Evolutionary conservation across 2,797 vertebrate genomes (phyloP).

Genomic region (Alcedo atthis): DNA sequence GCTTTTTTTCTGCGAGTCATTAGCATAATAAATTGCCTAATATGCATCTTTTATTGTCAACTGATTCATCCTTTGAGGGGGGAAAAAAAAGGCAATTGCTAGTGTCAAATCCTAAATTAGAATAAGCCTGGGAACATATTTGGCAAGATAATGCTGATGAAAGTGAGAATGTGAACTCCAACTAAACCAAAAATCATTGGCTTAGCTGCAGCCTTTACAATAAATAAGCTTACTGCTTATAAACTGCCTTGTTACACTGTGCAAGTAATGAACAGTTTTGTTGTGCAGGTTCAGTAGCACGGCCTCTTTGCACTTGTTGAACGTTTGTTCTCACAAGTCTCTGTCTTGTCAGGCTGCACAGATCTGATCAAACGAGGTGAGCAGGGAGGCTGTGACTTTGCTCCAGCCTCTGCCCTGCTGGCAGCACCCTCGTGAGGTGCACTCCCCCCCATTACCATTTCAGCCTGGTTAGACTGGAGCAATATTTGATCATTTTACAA

Average conservation of each 20-base stretch:
- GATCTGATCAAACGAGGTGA: background rate
- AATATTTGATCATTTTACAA: background rate
- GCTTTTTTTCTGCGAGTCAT: slow-evolving; percentile 43
- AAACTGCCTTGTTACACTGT: background rate
- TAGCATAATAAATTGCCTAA: slow-evolving; percentile 63
- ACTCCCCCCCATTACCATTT: background rate
- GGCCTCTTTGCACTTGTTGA: background rate
- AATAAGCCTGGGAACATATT: slow-evolving; percentile 33
- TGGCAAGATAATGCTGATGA: slow-evolving; percentile 44
- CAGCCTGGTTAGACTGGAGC: background rate
- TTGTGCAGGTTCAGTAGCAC: background rate
- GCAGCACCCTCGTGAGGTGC: background rate
- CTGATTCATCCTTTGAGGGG: slow-evolving; percentile 47
- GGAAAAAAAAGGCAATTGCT: background rate
- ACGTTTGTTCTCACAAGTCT: background rate
- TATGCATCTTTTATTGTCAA: slow-evolving; percentile 27
- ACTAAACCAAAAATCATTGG: slow-evolving; percentile 16
- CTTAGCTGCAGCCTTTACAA: background rate
- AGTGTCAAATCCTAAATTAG: slow-evolving; percentile 59
- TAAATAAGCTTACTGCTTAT: slow-evolving; percentile 10
- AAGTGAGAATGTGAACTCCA: slow-evolving; percentile 25
- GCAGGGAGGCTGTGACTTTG: background rate
- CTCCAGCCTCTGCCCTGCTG: background rate
- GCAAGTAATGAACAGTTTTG: background rate
- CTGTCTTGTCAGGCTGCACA: background rate